Percentiles rank a stretch among this genome's conserved stretches.
phyloP scores from a whole-genome alignment of 2,888 invertebrate species.

The Limnephilus auricula region DNA sequence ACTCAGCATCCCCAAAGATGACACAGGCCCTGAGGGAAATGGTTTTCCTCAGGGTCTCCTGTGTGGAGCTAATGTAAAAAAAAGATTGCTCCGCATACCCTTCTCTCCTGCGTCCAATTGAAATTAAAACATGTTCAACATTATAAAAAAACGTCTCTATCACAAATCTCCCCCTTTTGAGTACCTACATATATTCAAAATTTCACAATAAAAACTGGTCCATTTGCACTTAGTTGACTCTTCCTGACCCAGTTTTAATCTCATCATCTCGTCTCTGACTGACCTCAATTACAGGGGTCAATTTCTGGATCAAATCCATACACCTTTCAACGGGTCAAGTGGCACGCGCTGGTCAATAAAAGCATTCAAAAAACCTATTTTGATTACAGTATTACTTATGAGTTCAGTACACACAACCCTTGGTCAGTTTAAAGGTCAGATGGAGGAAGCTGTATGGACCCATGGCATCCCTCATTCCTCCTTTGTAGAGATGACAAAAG shows the following conservation, averaged over 20 bases:
- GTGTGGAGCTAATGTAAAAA: no score
- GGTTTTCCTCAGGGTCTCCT: no score
- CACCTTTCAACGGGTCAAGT: not conserved
- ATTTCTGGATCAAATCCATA: conserved; percentile 2
- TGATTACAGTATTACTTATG: not conserved
- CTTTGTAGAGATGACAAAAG: conserved; percentile 23
- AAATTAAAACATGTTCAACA: not conserved
- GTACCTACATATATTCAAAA: not conserved
- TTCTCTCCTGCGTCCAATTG: not conserved
- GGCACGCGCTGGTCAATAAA: conserved; percentile 4
- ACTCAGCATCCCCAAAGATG: no score
- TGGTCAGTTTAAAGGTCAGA: conserved; percentile 40
- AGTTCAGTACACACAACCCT: not conserved
- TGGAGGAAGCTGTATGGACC: conserved; percentile 39
- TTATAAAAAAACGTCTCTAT: not conserved
- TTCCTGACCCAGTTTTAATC: conserved; percentile 32
- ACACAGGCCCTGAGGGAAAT: no score
- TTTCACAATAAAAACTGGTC: conserved; percentile 17
- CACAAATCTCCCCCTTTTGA: not conserved
- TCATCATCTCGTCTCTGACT: conserved; percentile 17
- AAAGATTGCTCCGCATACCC: not conserved
- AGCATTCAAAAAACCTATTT: not conserved
- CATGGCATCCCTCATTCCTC: not conserved
- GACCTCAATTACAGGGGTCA: conserved; percentile 7
- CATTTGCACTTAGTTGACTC: conserved; percentile 29